Percentiles rank a stretch among this genome's conserved stretches.
These are phyloP conservation scores for Eurytoma californica DNA, from an alignment of 2,888 invertebrate genomes.

Conservation along the genomic window DNA sequence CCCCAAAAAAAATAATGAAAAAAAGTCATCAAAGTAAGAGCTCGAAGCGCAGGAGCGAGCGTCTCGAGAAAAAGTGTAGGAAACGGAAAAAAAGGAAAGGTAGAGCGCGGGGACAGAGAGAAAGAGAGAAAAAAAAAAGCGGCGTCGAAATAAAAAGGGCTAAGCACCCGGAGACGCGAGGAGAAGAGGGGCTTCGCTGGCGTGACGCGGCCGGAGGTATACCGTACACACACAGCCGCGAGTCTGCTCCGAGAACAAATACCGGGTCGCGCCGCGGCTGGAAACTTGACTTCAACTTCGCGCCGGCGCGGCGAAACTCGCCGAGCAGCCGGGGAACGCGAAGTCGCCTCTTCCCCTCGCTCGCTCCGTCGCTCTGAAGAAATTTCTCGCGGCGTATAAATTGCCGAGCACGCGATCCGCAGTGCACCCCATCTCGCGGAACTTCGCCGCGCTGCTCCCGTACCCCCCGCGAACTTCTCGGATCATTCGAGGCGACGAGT, in stretches of 20 bases:
- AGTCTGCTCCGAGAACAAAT: too few relatives aligned
- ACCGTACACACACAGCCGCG: too few relatives aligned
- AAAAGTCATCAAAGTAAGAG: too few relatives aligned
- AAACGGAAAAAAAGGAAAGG: too few relatives aligned
- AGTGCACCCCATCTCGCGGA: neutral
- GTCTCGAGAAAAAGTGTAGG: neutral
- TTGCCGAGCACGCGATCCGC: conserved; percentile 12
- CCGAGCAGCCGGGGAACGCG: too few relatives aligned
- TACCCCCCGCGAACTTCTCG: neutral
- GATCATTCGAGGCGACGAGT: too few relatives aligned
- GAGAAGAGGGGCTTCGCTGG: neutral
- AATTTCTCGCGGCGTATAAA: conserved; percentile 23
- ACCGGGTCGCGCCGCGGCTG: too few relatives aligned
- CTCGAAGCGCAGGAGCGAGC: too few relatives aligned
- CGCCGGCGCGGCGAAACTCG: neutral
- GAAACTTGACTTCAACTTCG: conserved; percentile 13
- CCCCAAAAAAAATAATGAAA: too few relatives aligned
- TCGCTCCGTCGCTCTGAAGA: neutral
- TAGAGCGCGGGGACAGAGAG: neutral
- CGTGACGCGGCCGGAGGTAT: neutral
- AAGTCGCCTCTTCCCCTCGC: too few relatives aligned
- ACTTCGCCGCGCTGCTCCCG: neutral
- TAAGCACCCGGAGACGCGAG: neutral
- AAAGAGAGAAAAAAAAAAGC: neutral
- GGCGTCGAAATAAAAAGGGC: neutral